These are phyloP conservation scores for Rhimphoctona megacephalus DNA, from an alignment of 2,888 invertebrate species.

Conservation along the genomic window DNA sequence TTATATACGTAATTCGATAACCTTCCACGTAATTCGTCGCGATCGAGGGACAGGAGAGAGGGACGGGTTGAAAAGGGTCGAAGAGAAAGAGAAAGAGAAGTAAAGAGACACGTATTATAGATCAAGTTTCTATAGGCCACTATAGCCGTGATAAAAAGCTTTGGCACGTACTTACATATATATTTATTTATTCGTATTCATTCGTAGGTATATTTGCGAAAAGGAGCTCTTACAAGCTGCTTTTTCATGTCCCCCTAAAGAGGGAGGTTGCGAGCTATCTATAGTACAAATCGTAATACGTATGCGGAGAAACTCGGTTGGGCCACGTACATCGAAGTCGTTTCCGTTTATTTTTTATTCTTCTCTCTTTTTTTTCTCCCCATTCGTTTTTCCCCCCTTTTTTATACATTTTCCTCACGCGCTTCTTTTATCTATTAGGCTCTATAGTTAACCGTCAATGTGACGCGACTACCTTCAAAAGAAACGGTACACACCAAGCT, in stretches of 20 bases:
- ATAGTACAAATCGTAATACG: slow-evolving; percentile 63
- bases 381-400: neutral
- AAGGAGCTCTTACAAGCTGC: slow-evolving; percentile 4
- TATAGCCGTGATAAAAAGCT: slow-evolving; percentile 29
- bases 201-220: slow-evolving; percentile 8
- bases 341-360: slow-evolving; percentile 26
- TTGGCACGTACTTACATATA: slow-evolving; percentile 25
- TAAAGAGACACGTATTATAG: slow-evolving; percentile 44
- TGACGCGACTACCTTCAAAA: slow-evolving; percentile 68
- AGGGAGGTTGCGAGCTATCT: slow-evolving; percentile 4
- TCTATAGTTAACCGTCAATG: slow-evolving; percentile 69
- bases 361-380: neutral
- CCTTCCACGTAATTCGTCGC: slow-evolving; percentile 62
- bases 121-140: slow-evolving; percentile 58
- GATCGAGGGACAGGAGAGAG: slow-evolving; percentile 4
- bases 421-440: slow-evolving; percentile 29
- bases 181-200: slow-evolving; percentile 19
- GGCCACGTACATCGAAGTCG: slow-evolving; percentile 81
- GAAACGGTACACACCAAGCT: slow-evolving; percentile 9
- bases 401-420: slow-evolving; percentile 66
- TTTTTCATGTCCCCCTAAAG: neutral
- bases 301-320: slow-evolving; percentile 83
- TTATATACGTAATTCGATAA: slow-evolving; percentile 41
- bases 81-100: slow-evolving; percentile 4
- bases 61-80: neutral